These are phyloP conservation scores for Acipenser transmontanus DNA, from an alignment of 2,797 vertebrate species.

Conservation along the genomic window DNA sequence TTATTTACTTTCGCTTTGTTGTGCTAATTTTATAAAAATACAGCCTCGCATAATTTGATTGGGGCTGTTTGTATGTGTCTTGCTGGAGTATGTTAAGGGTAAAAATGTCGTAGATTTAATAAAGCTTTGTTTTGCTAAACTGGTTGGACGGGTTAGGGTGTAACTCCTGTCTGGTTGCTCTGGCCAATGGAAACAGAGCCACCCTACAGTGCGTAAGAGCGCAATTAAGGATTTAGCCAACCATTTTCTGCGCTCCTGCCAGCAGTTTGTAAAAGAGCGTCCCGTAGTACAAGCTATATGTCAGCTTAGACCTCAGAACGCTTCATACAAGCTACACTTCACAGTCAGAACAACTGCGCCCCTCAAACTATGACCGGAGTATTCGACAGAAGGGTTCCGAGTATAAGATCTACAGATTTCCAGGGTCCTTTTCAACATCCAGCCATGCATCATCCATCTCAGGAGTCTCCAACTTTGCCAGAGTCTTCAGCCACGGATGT, in stretches of 20 bases:
- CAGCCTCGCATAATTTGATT: too few species aligned
- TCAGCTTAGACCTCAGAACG: constrained; percentile 63
- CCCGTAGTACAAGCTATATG: constrained; percentile 68
- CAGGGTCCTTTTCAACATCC: constrained; percentile 85
- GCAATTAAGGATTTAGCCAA: constrained; percentile 98
- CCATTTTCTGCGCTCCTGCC: constrained; percentile 84
- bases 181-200: constrained; percentile 98
- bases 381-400: constrained; percentile 91
- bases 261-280: constrained; percentile 82
- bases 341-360: constrained; percentile 26
- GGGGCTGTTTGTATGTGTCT: too few species aligned
- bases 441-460: constrained; percentile 92
- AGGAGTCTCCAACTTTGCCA: constrained; percentile 96
- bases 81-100: too few species aligned
- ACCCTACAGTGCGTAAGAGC: constrained; percentile 98
- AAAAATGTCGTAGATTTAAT: constrained; percentile 26
- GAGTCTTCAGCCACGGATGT: constrained; percentile 95
- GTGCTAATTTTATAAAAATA: too few species aligned
- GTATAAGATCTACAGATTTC: constrained; percentile 84
- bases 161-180: constrained; percentile 77
- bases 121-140: constrained; percentile 77
- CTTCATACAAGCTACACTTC: constrained; percentile 38
- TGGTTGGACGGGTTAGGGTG: constrained; percentile 86
- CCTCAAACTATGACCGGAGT: constrained; percentile 87
- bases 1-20: too few species aligned